Conservation (phyloP, 2,797 vertebrate species). For the Danio tinwini region DNA sequence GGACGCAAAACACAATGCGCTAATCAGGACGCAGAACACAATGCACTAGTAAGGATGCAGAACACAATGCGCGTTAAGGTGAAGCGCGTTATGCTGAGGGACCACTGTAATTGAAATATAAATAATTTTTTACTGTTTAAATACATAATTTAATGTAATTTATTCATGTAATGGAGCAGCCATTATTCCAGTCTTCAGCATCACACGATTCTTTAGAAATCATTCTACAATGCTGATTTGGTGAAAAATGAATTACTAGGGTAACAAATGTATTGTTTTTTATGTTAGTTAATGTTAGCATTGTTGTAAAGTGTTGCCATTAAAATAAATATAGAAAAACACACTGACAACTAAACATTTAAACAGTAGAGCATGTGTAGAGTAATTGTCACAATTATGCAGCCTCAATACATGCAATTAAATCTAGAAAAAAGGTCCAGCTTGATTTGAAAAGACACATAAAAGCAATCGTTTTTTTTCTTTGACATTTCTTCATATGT, state of each 20-base stretch:
- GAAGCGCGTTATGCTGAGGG: too few species aligned
- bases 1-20: too few species aligned
- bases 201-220: neutral
- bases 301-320: too few species aligned
- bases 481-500: neutral
- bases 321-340: too few species aligned
- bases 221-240: neutral
- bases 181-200: neutral
- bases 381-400: neutral
- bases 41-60: too few species aligned
- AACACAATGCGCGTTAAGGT: too few species aligned
- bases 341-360: neutral
- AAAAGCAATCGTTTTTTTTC: neutral
- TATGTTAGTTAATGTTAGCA: too few species aligned
- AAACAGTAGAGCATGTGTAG: neutral
- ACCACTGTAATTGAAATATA: neutral
- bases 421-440: neutral
- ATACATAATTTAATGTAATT: neutral
- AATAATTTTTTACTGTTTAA: neutral
- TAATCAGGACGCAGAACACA: too few species aligned
- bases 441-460: too few species aligned
- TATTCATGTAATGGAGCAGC: neutral
- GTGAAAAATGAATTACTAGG: neutral
- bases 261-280: too few species aligned
- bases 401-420: neutral